Conservation (phyloP, 2,797 vertebrate genomes). For the Lemur catta region DNA sequence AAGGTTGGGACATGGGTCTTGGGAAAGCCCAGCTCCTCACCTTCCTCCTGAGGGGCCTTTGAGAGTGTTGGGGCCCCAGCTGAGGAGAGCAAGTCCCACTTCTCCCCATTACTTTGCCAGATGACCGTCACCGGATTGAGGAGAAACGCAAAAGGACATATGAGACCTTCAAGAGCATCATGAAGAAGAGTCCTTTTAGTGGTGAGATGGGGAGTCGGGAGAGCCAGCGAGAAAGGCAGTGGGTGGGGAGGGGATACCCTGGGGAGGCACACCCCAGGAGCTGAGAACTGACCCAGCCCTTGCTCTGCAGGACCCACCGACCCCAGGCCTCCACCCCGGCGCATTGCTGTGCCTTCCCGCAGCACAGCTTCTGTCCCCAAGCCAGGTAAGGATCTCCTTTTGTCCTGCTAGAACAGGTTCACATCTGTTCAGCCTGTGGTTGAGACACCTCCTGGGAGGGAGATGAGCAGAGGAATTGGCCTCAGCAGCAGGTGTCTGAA, state of each 20-base stretch:
- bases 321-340: slow-evolving; percentile 69
- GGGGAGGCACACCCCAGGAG: not conserved
- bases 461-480: not conserved
- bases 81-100: not conserved
- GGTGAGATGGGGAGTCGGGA: slow-evolving; percentile 76
- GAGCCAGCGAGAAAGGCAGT: not conserved
- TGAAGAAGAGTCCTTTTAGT: slow-evolving; percentile 86
- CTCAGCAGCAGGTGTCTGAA: not conserved
- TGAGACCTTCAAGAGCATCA: slow-evolving; percentile 90
- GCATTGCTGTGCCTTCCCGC: slow-evolving; percentile 80
- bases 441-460: not conserved
- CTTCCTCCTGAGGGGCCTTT: not conserved
- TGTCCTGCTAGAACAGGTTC: not conserved
- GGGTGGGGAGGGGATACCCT: not conserved
- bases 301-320: slow-evolving; percentile 61
- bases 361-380: slow-evolving; percentile 52
- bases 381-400: slow-evolving; percentile 59
- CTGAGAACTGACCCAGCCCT: slow-evolving; percentile 57
- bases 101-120: slow-evolving; percentile 70
- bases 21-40: not conserved
- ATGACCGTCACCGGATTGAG: slow-evolving; percentile 89
- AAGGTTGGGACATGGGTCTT: not conserved
- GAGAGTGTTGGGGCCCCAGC: not conserved
- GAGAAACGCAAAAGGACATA: slow-evolving; percentile 93
- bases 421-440: not conserved